Evolutionary conservation across 2,113 vertebrate species (phyloP).

Genomic region (Ceyx melanurus): DNA sequence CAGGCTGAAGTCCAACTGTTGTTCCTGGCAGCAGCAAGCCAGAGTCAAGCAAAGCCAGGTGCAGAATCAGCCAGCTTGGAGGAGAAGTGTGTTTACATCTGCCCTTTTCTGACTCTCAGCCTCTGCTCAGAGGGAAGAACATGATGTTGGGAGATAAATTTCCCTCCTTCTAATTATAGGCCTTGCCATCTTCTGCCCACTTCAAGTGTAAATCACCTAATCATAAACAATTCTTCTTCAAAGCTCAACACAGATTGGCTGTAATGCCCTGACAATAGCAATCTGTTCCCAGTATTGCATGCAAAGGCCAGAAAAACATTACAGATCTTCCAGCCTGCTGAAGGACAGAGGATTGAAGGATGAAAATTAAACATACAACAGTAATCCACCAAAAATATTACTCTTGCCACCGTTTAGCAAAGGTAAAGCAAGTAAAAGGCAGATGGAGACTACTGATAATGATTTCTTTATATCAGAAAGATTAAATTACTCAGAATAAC

Average conservation of each 20-base stretch:
- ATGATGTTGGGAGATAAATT: conserved; percentile 74
- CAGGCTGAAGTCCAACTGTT: conserved; percentile 49
- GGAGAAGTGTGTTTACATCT: conserved; percentile 58
- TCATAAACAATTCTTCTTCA: conserved; percentile 75
- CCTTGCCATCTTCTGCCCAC: conserved; percentile 68
- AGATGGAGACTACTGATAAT: background rate
- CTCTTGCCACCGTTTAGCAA: background rate
- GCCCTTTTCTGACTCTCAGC: conserved; percentile 52
- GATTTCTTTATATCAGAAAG: background rate
- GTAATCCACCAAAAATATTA: background rate
- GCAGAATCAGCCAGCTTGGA: conserved; percentile 56
- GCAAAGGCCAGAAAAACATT: conserved; percentile 57
- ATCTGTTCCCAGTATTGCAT: conserved; percentile 62
- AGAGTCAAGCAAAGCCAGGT: conserved; percentile 55
- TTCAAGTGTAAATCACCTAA: conserved; percentile 71
- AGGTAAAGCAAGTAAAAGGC: background rate
- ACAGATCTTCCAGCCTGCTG: conserved; percentile 32
- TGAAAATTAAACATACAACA: background rate
- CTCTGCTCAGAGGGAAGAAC: conserved; percentile 56
- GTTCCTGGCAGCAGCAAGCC: conserved; percentile 58
- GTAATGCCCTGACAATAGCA: conserved; percentile 67
- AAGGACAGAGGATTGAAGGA: conserved; percentile 20
- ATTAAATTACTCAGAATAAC: background rate
- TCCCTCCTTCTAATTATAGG: conserved; percentile 75
- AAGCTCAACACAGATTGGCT: conserved; percentile 68